A percentile compares a stretch with the other conserved stretches of the same genome.
These are phyloP conservation scores for Andrena minutula DNA, from an alignment of 2,888 invertebrate species.

Conservation along the genomic window DNA sequence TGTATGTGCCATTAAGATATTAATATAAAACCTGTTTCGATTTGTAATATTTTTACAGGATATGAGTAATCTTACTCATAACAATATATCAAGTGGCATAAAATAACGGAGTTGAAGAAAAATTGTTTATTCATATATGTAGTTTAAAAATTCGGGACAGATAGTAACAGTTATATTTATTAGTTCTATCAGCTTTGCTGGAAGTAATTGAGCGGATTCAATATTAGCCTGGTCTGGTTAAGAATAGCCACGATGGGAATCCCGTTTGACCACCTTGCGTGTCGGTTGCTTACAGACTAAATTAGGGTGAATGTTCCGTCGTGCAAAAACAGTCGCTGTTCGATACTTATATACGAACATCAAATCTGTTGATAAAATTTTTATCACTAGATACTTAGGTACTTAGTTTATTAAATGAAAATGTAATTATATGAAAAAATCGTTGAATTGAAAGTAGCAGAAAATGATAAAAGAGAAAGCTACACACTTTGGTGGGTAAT, in stretches of 20 bases:
- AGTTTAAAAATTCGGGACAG: slow-evolving; percentile 26
- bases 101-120: background rate
- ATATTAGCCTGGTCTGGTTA: slow-evolving; percentile 75
- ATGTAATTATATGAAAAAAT: too few species aligned
- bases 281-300: slow-evolving; percentile 66
- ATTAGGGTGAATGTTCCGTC: slow-evolving; percentile 74
- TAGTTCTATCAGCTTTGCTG: slow-evolving; percentile 54
- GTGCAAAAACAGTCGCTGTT: slow-evolving; percentile 52
- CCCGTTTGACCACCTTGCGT: slow-evolving; percentile 72
- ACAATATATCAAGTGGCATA: background rate
- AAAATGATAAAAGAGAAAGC: too few species aligned
- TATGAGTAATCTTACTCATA: background rate
- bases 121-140: slow-evolving; percentile 7
- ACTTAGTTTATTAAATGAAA: background rate
- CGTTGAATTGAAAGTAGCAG: too few species aligned
- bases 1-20: too few species aligned
- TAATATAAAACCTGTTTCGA: background rate
- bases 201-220: slow-evolving; percentile 70
- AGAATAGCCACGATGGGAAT: slow-evolving; percentile 72
- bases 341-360: background rate
- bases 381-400: background rate
- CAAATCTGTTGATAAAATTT: slow-evolving; percentile 1
- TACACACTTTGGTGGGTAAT: too few species aligned
- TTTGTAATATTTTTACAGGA: background rate
- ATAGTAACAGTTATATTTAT: slow-evolving; percentile 65